Percentiles rank a stretch among this genome's conserved stretches.
Conservation (phyloP, 2,888 invertebrate species). For the Pandemis heparana region DNA sequence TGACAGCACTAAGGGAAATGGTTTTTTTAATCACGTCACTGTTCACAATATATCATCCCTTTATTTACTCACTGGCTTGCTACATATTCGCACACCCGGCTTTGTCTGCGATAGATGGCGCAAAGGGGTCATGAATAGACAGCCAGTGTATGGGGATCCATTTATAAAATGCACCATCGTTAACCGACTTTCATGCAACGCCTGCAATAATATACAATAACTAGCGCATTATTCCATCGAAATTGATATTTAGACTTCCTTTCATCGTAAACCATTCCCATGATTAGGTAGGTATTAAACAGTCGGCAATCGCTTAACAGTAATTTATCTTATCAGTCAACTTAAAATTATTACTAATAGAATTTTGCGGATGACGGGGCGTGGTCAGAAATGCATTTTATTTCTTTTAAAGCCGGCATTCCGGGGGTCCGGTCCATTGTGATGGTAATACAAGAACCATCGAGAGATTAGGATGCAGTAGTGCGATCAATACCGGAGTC, state of each 20-base stretch:
- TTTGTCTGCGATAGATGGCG: conserved; percentile 65
- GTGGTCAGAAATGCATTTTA: conserved; percentile 63
- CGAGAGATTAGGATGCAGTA: conserved; percentile 63
- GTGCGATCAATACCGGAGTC: conserved; percentile 62
- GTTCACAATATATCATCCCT: conserved; percentile 84
- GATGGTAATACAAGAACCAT: conserved; percentile 62
- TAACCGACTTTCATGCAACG: conserved; percentile 56
- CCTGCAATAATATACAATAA: conserved; percentile 52
- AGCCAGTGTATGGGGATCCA: conserved; percentile 54
- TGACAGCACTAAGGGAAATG: conserved; percentile 81
- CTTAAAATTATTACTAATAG: conserved; percentile 53
- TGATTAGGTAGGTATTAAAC: background rate
- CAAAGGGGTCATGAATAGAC: conserved; percentile 65
- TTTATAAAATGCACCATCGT: conserved; percentile 58
- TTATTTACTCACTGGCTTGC: conserved; percentile 75
- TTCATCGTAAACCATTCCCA: background rate
- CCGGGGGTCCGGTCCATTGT: conserved; percentile 72
- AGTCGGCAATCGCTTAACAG: conserved; percentile 29
- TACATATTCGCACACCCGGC: conserved; percentile 81
- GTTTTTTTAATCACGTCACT: conserved; percentile 81
- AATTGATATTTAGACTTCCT: conserved; percentile 42
- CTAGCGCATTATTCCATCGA: conserved; percentile 52
- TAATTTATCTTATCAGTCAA: conserved; percentile 59
- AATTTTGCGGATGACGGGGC: conserved; percentile 55
- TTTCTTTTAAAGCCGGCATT: conserved; percentile 53